phyloP scores from a whole-genome alignment of 1,140 invertebrate species.

The Formica selysi region DNA sequence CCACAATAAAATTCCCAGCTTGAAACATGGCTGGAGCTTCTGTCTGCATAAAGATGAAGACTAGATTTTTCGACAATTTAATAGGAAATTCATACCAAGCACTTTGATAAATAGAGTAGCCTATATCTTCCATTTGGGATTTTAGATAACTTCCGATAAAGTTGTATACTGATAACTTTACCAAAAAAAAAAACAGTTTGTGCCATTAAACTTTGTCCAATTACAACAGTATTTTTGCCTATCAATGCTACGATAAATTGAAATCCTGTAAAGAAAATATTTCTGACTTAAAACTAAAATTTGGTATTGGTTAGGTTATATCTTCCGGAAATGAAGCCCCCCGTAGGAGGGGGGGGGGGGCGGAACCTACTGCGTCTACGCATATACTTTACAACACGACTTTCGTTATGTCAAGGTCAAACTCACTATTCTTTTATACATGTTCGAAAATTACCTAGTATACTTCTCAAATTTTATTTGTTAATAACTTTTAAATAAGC shows the following conservation, averaged over 20 bases:
- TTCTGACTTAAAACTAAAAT: neutral
- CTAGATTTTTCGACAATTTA: slow-evolving; percentile 1
- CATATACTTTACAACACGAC: too few species aligned
- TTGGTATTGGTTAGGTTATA: too few species aligned
- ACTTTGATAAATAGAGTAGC: neutral
- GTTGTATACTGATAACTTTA: slow-evolving; percentile 48
- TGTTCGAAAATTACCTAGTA: too few species aligned
- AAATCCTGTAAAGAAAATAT: slow-evolving; percentile 43
- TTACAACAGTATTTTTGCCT: neutral
- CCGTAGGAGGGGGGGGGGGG: too few species aligned
- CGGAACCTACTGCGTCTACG: too few species aligned
- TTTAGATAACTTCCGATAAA: slow-evolving; percentile 58
- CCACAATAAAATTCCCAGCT: slow-evolving; percentile 33
- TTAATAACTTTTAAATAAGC: too few species aligned
- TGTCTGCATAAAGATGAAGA: slow-evolving; percentile 10
- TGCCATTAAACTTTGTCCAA: slow-evolving; percentile 18
- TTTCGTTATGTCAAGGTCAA: too few species aligned
- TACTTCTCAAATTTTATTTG: too few species aligned
- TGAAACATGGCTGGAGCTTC: slow-evolving; percentile 9
- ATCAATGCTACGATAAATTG: slow-evolving; percentile 56
- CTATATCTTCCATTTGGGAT: slow-evolving; percentile 49
- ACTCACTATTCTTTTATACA: too few species aligned
- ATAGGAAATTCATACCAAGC: slow-evolving; percentile 39
- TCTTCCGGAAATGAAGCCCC: too few species aligned
- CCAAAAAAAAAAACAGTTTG: neutral